A percentile compares a stretch with the other conserved stretches of the same genome.
Conservation (phyloP, 2,888 invertebrate species). For the Callosobruchus maculatus region DNA sequence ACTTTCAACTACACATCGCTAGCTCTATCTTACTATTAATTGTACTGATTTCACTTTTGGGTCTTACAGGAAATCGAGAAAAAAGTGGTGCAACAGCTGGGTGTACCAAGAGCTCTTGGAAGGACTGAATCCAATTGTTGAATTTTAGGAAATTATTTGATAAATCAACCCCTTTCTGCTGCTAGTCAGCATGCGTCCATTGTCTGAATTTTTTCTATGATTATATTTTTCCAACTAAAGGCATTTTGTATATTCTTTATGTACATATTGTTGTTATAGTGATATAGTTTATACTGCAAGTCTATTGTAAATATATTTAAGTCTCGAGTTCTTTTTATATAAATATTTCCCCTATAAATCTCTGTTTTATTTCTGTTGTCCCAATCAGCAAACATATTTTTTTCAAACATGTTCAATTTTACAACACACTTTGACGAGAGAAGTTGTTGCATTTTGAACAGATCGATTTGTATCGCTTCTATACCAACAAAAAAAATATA, state of each 20-base stretch:
- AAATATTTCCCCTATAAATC: slow-evolving; percentile 16
- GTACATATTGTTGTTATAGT: slow-evolving; percentile 48
- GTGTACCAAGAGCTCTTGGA: slow-evolving; percentile 46
- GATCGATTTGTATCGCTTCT: too few species aligned
- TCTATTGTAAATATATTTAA: slow-evolving; percentile 40
- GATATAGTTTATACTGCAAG: slow-evolving; percentile 47
- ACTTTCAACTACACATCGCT: background rate
- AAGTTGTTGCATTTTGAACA: too few species aligned
- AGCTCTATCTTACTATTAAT: background rate
- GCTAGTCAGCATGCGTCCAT: slow-evolving; percentile 43
- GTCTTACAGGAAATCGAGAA: slow-evolving; percentile 49
- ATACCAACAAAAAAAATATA: too few species aligned
- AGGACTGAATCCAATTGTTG: slow-evolving; percentile 47
- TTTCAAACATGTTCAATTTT: too few species aligned
- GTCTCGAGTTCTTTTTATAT: slow-evolving; percentile 23
- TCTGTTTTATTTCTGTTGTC: background rate
- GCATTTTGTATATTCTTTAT: slow-evolving; percentile 35
- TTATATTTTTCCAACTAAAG: slow-evolving; percentile 29
- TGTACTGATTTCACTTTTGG: slow-evolving; percentile 7
- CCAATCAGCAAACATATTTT: too few species aligned
- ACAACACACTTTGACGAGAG: too few species aligned
- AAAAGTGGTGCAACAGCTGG: slow-evolving; percentile 49
- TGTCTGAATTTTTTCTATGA: slow-evolving; percentile 27
- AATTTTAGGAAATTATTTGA: background rate
- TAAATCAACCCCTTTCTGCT: slow-evolving; percentile 19